Conservation (phyloP, 2,888 invertebrate species). For the Sussaba pulchella region DNA sequence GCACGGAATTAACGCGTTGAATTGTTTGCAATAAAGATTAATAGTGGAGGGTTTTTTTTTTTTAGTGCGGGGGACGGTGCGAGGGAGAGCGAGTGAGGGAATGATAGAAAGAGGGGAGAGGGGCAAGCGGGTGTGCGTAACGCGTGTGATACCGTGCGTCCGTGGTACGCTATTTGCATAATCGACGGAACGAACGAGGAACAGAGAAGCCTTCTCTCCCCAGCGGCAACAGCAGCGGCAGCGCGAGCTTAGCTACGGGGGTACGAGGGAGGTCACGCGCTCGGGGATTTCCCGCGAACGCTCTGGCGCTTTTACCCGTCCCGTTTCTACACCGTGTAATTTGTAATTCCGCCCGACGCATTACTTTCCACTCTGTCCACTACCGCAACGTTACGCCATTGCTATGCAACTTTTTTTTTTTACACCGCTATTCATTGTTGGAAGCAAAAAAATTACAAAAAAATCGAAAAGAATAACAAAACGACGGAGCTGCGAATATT, state of each 20-base stretch:
- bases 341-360: constrained; percentile 78
- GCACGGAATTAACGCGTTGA: constrained; percentile 75
- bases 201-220: constrained; percentile 64
- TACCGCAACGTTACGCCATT: constrained; percentile 46
- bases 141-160: constrained; percentile 62
- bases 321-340: constrained; percentile 76
- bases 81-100: constrained; percentile 30
- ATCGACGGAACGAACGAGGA: constrained; percentile 77
- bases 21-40: constrained; percentile 79
- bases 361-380: constrained; percentile 76
- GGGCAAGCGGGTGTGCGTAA: constrained; percentile 57
- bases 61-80: constrained; percentile 71
- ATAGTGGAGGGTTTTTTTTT: constrained; percentile 66
- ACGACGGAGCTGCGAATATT: constrained; percentile 10
- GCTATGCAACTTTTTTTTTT: constrained; percentile 21
- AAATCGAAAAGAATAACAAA: neutral
- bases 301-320: constrained; percentile 51
- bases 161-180: constrained; percentile 78
- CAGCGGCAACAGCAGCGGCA: constrained; percentile 53
- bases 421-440: constrained; percentile 18
- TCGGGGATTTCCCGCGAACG: constrained; percentile 49
- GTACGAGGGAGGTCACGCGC: constrained; percentile 47
- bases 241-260: constrained; percentile 13
- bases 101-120: neutral
- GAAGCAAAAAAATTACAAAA: no score